phyloP scores from a whole-genome alignment of 2,888 invertebrate genomes.

The Acanthopleura granulata region DNA sequence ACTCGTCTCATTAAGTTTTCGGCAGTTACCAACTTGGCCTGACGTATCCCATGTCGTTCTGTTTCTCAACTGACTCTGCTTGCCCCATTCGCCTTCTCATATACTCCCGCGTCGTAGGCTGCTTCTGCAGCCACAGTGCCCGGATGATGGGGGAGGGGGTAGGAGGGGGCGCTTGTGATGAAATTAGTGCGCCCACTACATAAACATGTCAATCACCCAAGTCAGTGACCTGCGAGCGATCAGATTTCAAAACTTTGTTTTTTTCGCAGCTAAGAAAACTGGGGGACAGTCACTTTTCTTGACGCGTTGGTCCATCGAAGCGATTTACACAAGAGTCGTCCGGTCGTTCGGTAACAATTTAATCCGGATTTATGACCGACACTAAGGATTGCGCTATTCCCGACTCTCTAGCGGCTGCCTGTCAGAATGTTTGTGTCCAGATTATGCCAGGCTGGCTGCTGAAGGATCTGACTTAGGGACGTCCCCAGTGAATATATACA shows the following conservation, averaged over 20 bases:
- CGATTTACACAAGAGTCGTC: background rate
- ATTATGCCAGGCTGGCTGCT: background rate
- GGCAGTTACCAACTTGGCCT: too few species aligned
- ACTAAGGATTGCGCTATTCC: too few species aligned
- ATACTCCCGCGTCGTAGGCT: background rate
- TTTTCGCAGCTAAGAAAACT: constrained; percentile 1
- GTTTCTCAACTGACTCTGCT: too few species aligned
- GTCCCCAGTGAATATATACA: background rate
- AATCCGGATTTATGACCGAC: background rate
- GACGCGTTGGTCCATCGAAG: background rate
- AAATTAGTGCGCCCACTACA: constrained; percentile 5
- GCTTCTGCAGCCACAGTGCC: background rate
- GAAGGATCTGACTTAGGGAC: background rate
- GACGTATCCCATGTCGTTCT: too few species aligned
- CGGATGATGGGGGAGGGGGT: background rate
- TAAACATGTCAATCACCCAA: constrained; percentile 12
- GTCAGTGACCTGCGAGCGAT: constrained; percentile 3
- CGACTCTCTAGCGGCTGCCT: background rate
- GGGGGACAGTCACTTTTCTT: background rate
- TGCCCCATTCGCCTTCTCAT: background rate
- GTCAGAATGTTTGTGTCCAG: background rate
- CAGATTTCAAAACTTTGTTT: background rate
- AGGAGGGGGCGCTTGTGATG: background rate
- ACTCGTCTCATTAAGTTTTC: constrained; percentile 3
- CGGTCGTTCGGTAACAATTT: background rate